Conservation (phyloP, 2,113 vertebrate genomes). For the Shinisaurus crocodilurus region DNA sequence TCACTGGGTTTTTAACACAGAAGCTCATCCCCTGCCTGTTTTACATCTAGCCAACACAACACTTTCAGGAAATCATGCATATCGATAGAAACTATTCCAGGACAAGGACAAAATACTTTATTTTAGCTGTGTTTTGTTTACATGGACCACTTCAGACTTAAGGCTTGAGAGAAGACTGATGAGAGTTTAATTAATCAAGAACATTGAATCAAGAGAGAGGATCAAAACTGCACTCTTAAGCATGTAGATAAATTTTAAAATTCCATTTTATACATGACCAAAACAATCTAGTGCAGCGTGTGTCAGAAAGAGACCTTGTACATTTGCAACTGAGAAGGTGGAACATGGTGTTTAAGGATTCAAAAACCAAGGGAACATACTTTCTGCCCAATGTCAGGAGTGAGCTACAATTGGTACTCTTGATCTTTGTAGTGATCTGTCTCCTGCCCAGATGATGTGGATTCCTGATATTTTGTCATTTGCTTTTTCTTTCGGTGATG, state of each 20-base stretch:
- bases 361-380: constrained; percentile 46
- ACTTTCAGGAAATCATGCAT: constrained; percentile 89
- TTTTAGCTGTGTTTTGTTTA: constrained; percentile 82
- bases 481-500: constrained; percentile 52
- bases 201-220: constrained; percentile 56
- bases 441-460: constrained; percentile 59
- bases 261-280: constrained; percentile 84
- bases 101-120: constrained; percentile 69
- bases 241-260: constrained; percentile 72
- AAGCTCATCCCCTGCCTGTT: constrained; percentile 96
- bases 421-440: constrained; percentile 53
- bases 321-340: constrained; percentile 62
- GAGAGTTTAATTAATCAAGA: constrained; percentile 60
- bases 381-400: constrained; percentile 56
- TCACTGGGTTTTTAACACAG: constrained; percentile 98
- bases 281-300: constrained; percentile 66
- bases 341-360: constrained; percentile 37
- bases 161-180: constrained; percentile 67
- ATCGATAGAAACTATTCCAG: constrained; percentile 81
- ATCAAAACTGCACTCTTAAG: constrained; percentile 66
- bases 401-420: constrained; percentile 41
- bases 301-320: constrained; percentile 57
- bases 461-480: constrained; percentile 64
- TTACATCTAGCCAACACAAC: constrained; percentile 95
- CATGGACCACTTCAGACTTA: constrained; percentile 80